Base-by-base conservation (phyloP, 2,797 vertebrate species). In the Cryptoblepharus egeriae region DNA sequence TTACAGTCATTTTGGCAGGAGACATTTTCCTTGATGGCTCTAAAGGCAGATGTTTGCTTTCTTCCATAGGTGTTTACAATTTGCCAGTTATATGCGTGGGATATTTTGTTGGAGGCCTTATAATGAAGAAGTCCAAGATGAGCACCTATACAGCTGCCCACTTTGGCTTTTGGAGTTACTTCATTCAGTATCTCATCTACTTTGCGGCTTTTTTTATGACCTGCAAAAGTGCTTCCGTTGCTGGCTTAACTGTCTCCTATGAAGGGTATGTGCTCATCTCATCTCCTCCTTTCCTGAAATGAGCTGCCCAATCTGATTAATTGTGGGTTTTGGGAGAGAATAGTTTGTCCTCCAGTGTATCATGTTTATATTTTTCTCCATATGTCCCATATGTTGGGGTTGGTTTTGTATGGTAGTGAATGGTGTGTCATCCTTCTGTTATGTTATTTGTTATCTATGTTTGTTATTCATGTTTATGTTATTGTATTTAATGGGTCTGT, bases 51-150 rank as follows among this genome's bases (percentile, higher is more conserved):
- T 91, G 88, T 86, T 92, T 87, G 77, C 49, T 92, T 84, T 76
- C 88, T 88, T 77, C 67, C 79, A 57, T 82, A 95, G 94, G 89
- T 82, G 82, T 95, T 85, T 95, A 95, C 91, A 94, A 91, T 85
- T 83, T 95, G 32, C 94, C 94, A 2, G 20, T 95, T 71, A 83
- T 95, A 81, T 93, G 91, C 37, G 1, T 92, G 75, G 94, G 94
- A 30, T 95, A 95, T 88, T 93, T 95, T 83, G 82, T 94, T 84
- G 93, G 94, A 45, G 93, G 93, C 69, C 91, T 93, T 8, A 83
- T 93, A 75, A 95, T 95, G 94, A 95, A 95, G 88, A 95, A 90
- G 68, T 94, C 93, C 85, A 94, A 94, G 86, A 92, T 91, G 77
- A 92, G 87, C 81, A 87, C 65, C 32, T 90, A 89, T 74, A 88